A percentile compares a stretch with the other conserved stretches of the same genome.
phyloP scores from a whole-genome alignment of 2,113 vertebrate genomes.

The Protomyctophum bolini region DNA sequence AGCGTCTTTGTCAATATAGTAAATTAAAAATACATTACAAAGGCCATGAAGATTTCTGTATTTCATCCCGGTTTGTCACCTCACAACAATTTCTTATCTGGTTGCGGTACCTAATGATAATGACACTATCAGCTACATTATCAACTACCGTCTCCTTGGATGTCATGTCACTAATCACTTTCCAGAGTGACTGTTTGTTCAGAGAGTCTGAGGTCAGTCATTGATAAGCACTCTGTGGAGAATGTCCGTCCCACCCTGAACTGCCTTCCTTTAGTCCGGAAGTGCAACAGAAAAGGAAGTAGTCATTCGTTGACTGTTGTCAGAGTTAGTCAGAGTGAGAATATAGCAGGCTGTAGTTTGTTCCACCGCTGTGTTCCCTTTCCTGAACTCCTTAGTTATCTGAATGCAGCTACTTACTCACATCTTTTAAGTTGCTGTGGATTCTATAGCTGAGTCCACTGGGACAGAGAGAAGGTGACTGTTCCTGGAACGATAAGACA shows the following conservation, averaged over 20 bases:
- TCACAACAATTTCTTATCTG: not conserved
- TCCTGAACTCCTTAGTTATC: not conserved
- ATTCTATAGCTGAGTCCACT: constrained; percentile 1
- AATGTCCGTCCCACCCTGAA: constrained; percentile 26
- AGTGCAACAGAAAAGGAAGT: constrained; percentile 32
- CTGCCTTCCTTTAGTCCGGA: constrained; percentile 27
- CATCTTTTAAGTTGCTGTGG: not conserved
- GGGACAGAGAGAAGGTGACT: constrained; percentile 7
- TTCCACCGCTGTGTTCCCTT: not conserved
- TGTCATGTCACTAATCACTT: constrained; percentile 14
- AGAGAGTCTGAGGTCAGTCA: constrained; percentile 34
- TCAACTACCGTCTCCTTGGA: constrained; percentile 15
- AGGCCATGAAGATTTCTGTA: not conserved
- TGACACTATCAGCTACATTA: constrained; percentile 16
- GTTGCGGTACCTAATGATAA: constrained; percentile 13
- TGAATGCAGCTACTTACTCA: not conserved
- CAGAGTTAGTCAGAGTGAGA: not conserved
- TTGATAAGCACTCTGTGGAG: constrained; percentile 52
- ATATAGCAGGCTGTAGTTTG: not conserved
- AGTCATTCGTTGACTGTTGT: not conserved
- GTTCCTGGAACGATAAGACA: constrained; percentile 1
- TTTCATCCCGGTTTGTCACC: constrained; percentile 12
- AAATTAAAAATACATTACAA: too few relatives aligned
- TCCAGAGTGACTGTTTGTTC: constrained; percentile 41
- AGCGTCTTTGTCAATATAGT: too few relatives aligned